Evolutionary conservation across 2,797 vertebrate species (phyloP), one percentile per base, ranked within the genome.

Genomic region (Numenius phaeopus): DNA sequence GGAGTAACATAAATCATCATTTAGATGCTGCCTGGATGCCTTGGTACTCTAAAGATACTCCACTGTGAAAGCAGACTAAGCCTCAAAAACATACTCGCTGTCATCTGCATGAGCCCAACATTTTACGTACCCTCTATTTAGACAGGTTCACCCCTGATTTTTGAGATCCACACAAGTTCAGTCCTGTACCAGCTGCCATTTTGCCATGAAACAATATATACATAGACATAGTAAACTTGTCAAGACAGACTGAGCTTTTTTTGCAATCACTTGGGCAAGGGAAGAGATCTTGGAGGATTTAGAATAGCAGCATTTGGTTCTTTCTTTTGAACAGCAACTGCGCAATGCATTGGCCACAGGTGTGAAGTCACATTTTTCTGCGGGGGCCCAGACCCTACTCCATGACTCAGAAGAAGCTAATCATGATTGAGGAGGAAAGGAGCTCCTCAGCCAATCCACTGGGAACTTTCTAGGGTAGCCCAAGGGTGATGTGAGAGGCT

Each of bases 11-110:
- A 82, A 78, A 42, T 58, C 1, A 37, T 71, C 75, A n/a, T 21
- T 87, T 65, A 75, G 15, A 20, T 70, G 23, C 32, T 66, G 44
- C 59, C 9, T 17, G 23, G 0, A 0, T 32, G 21, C n/a, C 47
- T 61, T 71, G 40, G 61, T 65, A 26, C 9, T 34, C 14, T 73
- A 50, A 23, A 92, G 59, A 78, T 23, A 26, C 13, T 29, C 27
- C 7, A 5, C 10, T 22, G 21, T 80, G 50, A 90, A 65, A 64
- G 18, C n/a, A 88, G 54, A 50, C 27, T 32, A 30, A 90, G 3
- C 9, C 22, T 8, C 23, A 2, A 37, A 83, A 75, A 18, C n/a
- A 30, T 12, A 30, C 13, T 42, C 0, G 0, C 21, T 29, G 11
- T 23, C 5, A 32, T 7, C 47, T 47, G 15, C 24, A 32, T 3